Evolutionary conservation across 2,888 invertebrate species (phyloP).

Genomic region (Meiosimyza decipiens): DNA sequence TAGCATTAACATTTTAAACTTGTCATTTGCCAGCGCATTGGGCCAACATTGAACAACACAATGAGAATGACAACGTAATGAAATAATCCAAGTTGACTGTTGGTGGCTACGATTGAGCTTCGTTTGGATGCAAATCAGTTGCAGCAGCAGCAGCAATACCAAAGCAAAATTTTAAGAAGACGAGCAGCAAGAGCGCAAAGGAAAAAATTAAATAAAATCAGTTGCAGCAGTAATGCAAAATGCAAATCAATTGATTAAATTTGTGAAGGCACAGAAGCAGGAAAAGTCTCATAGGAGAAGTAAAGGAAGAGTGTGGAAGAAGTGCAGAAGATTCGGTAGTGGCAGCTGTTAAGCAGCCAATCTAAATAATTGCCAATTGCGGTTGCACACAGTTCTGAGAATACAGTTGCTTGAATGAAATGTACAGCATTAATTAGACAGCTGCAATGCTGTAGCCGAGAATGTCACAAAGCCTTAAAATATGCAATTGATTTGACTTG

Average conservation of each 20-base stretch:
- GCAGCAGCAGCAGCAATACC: neutral
- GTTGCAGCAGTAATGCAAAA: slow-evolving; percentile 25
- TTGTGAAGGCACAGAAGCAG: neutral
- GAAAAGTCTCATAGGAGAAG: neutral
- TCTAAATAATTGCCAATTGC: slow-evolving; percentile 22
- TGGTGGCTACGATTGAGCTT: slow-evolving; percentile 29
- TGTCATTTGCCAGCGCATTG: slow-evolving; percentile 14
- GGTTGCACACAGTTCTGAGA: slow-evolving; percentile 9
- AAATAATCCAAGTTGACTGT: slow-evolving; percentile 28
- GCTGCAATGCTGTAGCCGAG: too few relatives aligned
- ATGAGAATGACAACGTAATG: slow-evolving; percentile 23
- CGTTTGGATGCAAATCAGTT: slow-evolving; percentile 31
- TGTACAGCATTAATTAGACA: neutral
- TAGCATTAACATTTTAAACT: slow-evolving; percentile 21
- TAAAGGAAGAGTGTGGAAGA: neutral
- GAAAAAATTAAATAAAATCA: neutral
- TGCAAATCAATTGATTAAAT: slow-evolving; percentile 35
- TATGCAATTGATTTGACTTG: neutral
- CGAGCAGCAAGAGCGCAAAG: neutral
- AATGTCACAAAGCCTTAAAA: neutral
- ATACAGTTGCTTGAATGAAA: neutral
- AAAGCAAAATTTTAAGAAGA: neutral
- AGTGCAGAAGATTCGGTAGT: neutral
- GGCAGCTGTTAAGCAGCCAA: slow-evolving; percentile 29
- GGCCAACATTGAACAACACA: too few relatives aligned